Evolutionary conservation across 1,140 invertebrate genomes (phyloP).

Genomic region (Chelonus insularis): DNA sequence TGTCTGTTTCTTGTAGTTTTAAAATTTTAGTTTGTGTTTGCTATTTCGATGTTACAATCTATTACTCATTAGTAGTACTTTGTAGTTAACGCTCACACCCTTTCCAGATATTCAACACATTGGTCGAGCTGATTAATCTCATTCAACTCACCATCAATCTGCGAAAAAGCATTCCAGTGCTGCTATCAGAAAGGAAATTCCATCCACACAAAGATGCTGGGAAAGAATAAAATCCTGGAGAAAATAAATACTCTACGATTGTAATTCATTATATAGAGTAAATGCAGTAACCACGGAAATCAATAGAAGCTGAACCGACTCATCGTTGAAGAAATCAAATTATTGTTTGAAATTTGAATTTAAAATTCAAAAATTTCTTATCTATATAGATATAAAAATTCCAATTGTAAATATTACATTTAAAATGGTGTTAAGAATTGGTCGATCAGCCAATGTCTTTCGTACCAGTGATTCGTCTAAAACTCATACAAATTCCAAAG

Average conservation of each 20-base stretch:
- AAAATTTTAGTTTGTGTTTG: slow-evolving; percentile 22
- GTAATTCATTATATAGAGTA: too few species aligned
- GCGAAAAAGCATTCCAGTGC: too few species aligned
- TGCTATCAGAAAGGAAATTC: too few species aligned
- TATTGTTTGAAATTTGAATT: too few species aligned
- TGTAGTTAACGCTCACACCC: slow-evolving; percentile 59
- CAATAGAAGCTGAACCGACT: too few species aligned
- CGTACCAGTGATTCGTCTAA: background rate
- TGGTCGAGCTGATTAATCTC: slow-evolving; percentile 19
- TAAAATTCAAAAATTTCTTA: too few species aligned
- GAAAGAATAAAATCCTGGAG: background rate
- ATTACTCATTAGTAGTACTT: slow-evolving; percentile 47
- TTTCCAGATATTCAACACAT: slow-evolving; percentile 45
- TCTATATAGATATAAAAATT: too few species aligned
- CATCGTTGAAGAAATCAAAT: too few species aligned
- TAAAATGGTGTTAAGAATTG: slow-evolving; percentile 37
- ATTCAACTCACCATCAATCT: background rate
- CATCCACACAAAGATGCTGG: background rate
- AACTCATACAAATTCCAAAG: background rate
- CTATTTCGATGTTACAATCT: slow-evolving; percentile 30
- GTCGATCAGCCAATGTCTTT: slow-evolving; percentile 40
- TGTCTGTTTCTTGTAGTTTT: too few species aligned
- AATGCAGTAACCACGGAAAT: slow-evolving; percentile 3
- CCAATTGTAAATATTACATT: too few species aligned
- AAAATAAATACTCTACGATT: too few species aligned